These are phyloP conservation scores for Sitta carolinensis DNA, from an alignment of 2,797 vertebrate genomes.

Conservation along the genomic window DNA sequence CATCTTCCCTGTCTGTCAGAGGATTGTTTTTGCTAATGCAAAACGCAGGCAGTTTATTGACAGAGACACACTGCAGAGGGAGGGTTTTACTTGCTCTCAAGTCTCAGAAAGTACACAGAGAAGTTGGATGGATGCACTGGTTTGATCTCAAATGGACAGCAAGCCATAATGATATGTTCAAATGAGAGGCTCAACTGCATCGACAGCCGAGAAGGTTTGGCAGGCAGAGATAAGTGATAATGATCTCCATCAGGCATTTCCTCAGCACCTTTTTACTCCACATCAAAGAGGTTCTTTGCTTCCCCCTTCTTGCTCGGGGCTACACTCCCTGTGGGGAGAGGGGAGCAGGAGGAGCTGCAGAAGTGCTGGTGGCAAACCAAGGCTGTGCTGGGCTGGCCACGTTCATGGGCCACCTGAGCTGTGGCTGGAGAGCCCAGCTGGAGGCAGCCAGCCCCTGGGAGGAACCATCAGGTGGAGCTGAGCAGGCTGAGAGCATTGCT, in stretches of 20 bases:
- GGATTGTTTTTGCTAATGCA: constrained; percentile 30
- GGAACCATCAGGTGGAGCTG: constrained; percentile 20
- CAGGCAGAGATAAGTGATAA: not conserved
- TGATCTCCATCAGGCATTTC: not conserved
- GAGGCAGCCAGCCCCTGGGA: not conserved
- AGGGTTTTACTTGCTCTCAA: not conserved
- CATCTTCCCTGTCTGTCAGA: constrained; percentile 21
- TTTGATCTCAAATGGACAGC: constrained; percentile 44
- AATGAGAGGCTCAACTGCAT: not conserved
- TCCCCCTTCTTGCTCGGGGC: not conserved
- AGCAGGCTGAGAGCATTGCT: not conserved
- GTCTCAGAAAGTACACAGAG: not conserved
- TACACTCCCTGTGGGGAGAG: not conserved
- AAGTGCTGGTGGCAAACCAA: not conserved
- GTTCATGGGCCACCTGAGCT: not conserved
- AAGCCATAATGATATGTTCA: not conserved
- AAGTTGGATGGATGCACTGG: not conserved
- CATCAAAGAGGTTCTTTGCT: not conserved
- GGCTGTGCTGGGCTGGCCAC: not conserved
- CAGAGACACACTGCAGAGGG: not conserved
- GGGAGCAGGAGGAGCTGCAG: not conserved
- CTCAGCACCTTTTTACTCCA: not conserved
- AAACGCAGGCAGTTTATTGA: constrained; percentile 29
- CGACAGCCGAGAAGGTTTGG: not conserved
- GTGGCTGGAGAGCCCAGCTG: not conserved